These are phyloP conservation scores for Cremastobaeus sp. DNA, from an alignment of 2,888 invertebrate species.

Conservation along the genomic window DNA sequence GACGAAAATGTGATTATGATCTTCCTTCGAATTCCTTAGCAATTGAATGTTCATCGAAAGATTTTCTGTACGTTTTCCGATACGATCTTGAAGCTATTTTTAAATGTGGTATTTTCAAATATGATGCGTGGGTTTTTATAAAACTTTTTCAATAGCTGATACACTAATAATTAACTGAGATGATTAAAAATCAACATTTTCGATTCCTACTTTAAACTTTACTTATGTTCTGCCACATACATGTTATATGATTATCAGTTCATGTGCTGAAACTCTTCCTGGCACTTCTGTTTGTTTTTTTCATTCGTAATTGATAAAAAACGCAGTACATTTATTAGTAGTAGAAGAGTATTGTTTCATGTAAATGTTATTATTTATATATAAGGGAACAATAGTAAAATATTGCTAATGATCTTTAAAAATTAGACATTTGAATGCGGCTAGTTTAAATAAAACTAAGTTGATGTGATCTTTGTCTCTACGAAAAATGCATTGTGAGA, in stretches of 20 bases:
- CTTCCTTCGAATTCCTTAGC: slow-evolving; percentile 48
- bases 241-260: no score
- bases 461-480: slow-evolving; percentile 10
- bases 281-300: no score
- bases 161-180: slow-evolving; percentile 10
- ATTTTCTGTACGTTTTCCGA: slow-evolving; percentile 26
- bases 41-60: slow-evolving; percentile 28
- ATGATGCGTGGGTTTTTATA: slow-evolving; percentile 14
- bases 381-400: neutral
- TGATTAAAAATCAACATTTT: neutral
- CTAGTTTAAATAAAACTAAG: no score
- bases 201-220: no score
- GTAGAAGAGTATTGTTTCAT: no score
- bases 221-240: no score
- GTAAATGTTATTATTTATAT: no score
- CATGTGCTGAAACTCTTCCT: no score
- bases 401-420: neutral
- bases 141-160: slow-evolving; percentile 13
- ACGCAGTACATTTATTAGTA: no score
- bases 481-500: slow-evolving; percentile 10
- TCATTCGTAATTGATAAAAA: no score
- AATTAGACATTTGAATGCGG: neutral
- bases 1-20: slow-evolving; percentile 40
- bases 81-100: slow-evolving; percentile 15
- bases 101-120: slow-evolving; percentile 11